Base-by-base conservation (phyloP, 2,113 vertebrate species). In the Xyliphius kryptos region DNA sequence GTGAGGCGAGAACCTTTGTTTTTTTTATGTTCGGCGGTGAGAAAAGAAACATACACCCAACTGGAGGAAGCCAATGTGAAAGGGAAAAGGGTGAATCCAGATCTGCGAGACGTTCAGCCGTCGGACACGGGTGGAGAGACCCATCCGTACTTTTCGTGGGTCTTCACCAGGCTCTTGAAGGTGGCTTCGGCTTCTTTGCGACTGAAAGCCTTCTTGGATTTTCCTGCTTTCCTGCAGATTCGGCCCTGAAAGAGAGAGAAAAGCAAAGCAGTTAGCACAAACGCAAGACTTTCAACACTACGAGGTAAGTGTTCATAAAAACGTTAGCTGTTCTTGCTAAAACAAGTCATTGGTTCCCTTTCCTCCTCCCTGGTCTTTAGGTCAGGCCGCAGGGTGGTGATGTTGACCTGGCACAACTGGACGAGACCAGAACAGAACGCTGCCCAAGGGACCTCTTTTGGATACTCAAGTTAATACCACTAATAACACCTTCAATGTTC, bases 141-240 rank as follows among this genome's bases (percentile, higher is more conserved):
- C 96, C 96, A 99, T 82, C 96, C 96, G 16, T 99, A 99, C 67
- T 99, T 99, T 86, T 99, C 96, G 40, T 99, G 96, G 82, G 96
- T 99, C 86, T 99, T 99, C 90, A 99, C 96, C 86, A 99, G 82
- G 74, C 94, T 97, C 89, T 98, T 99, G 82, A 99, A 99, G 65
- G 96, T 99, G 55, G 96, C 96, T 83, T 98, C 96, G 0, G 96
- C 96, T 82, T 99, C 96, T 80, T 99, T 99, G 63, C 95, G 94
- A 73, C 94, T 99, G 87, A 99, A 99, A n/a, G 96, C 92, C 78
- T 99, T 99, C 94, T 99, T 99, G 73, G 94, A 97, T 80, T 98
- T 98, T 67, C 95, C 95, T 21, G 95, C 89, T 92, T 99, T 99
- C 80, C 95, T 92, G 74, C 95, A 99, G 87, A 99, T 99, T 52